Base-by-base conservation (phyloP, 2,797 vertebrate species). In the Microcaecilia unicolor region DNA sequence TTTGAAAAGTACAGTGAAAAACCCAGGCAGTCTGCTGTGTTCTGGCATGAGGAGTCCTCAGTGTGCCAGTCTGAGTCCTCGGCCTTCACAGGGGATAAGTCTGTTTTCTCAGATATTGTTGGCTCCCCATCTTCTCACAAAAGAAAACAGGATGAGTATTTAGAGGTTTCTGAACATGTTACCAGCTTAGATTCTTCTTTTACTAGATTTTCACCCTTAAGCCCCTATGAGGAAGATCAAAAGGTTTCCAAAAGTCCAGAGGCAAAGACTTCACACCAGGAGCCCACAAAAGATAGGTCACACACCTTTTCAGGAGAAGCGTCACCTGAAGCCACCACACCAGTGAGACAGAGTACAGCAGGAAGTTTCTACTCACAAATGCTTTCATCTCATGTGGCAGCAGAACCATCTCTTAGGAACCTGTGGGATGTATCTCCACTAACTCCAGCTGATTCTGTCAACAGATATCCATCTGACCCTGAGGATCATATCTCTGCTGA, bases 161-260 rank as follows among this genome's bases (percentile, higher is more conserved):
- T 99, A 35, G 91, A 97, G 60, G 93, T 97, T 28, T 89, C 90
- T 8, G 83, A 92, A 44, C 89, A 87, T 67, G 72, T 70, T 29
- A 54, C 76, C 39, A 66, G 76, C 35, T 55, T 79, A 11, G 84
- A 86, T 46, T 83, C 85, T 22, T 73, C 84, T 9, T 70, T 88
- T 22, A 69, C 81, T 20, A 84, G 70, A 31, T 83, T 88, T 50
- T 86, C 89, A 26, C 80, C 74, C 0, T 54, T 79, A 36, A 86
- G 86, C 55, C 85, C 83, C 2, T 86, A 77, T 10, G 78, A 86
- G 43, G 86, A 87, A 46, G 62, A 66, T 39, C 80, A 79, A 44
- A 48, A 76, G 4, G 78, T 83, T 44, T 70, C 82, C 14, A 63
- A 68, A 14, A 64, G 64, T 28, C 58, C 80, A n/a, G 52, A 79